Evolutionary conservation across 1,140 invertebrate genomes (phyloP), one percentile per base, ranked within the genome.

Genomic region (Tyrophagus putrescentiae): DNA sequence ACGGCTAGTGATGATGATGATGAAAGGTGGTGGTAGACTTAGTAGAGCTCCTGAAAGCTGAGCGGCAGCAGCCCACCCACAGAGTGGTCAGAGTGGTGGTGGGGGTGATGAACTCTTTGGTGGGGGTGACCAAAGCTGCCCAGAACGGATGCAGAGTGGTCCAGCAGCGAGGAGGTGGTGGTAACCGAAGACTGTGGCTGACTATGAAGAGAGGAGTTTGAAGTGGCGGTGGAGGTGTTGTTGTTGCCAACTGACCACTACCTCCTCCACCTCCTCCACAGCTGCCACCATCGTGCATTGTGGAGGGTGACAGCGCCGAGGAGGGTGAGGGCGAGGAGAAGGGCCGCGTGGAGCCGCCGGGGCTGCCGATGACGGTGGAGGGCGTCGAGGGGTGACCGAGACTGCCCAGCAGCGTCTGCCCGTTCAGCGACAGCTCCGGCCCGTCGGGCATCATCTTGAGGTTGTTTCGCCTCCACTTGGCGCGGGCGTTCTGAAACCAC

Each of bases 401-500:
- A 61, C 36, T 57, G 41, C 36, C 63, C 41, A 32, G 18, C 62
- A 31, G 32, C 32, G 21, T 41, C 28, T 25, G 44, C 28, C 53
- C 52, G 34, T 13, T 64, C 53, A 29, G 29, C 23, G 25, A 7
- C 21, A 36, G 23, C 53, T 28, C 33, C 27, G 18, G 28, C 28
- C 16, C 29, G 29, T 65, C 82, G 82, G 68, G 80, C 82, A 67
- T 86, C 84, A 67, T 85, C 69, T 88, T 89, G 67, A 87, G 78
- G 73, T 89, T 82, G 80, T 91, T 89, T 64, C 92, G 80, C 67
- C 93, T 80, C 84, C 90, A 95, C 78, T 98, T 98, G 66, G 93
- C 93, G 53, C 93, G 77, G 25, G 90, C 89, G 73, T 98, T 98
- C 78, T 98, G 93, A 77, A 98, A 98, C 93, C 93, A 97, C 52